Conservation (phyloP, 92 coral and sea anemone species). For the Nematostella vectensis region DNA sequence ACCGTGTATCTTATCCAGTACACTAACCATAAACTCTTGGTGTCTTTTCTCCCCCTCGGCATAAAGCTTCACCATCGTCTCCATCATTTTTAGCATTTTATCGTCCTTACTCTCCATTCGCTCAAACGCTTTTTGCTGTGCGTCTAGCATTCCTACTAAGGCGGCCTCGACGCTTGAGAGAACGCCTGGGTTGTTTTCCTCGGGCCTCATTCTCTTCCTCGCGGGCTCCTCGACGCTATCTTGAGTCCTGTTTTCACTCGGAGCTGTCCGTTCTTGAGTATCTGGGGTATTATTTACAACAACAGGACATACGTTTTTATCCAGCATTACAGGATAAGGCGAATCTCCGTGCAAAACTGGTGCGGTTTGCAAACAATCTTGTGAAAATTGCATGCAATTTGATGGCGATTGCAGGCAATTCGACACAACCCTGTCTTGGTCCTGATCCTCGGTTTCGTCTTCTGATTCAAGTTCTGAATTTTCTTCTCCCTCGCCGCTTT, state of each 20-base stretch:
- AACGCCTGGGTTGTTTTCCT: conserved; percentile 8
- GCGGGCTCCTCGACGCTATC: not conserved
- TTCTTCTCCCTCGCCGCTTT: not conserved
- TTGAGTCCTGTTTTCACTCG: too few species aligned
- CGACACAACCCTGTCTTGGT: too few species aligned
- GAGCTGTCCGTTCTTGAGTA: too few species aligned
- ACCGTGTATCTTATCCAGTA: not conserved
- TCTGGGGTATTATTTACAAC: too few species aligned
- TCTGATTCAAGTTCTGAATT: conserved; percentile 4
- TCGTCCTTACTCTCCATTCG: conserved; percentile 18
- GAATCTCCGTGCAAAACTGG: too few species aligned
- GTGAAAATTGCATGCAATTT: too few species aligned
- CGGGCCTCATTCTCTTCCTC: conserved; percentile 13
- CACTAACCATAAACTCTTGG: conserved; percentile 15
- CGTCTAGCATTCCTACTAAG: conserved; percentile 12
- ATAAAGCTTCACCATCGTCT: conserved; percentile 27
- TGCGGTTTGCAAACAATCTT: too few species aligned
- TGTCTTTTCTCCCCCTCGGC: conserved; percentile 34
- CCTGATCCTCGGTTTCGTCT: too few species aligned
- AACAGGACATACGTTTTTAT: too few species aligned
- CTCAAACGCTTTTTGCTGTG: conserved; percentile 26
- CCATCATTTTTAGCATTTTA: conserved; percentile 10
- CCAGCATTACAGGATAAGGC: too few species aligned
- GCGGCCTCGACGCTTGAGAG: conserved; percentile 4
- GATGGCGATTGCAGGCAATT: too few species aligned